Evolutionary conservation across 2,797 vertebrate genomes (phyloP), one percentile per base, ranked within the genome.

Genomic region (Otolemur crassicaudatus): DNA sequence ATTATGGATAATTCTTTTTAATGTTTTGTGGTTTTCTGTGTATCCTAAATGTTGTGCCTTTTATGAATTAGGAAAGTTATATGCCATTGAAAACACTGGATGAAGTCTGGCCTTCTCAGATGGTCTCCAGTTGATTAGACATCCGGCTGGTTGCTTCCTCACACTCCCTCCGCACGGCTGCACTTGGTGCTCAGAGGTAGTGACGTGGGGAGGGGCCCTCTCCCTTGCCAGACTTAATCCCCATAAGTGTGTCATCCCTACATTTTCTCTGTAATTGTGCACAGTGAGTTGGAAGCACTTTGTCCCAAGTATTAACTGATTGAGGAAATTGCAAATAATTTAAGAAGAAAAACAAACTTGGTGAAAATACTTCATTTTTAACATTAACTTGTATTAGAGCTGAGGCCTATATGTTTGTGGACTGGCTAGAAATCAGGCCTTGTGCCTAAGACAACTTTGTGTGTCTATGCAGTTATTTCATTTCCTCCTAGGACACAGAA

Each of bases 21-120:
- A 85, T 16, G 7, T 88, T 94, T 95, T 91, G 5, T 91, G 29
- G 49, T 87, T 95, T 91, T 95, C n/a, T 34, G 11, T 73, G 6
- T 94, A 92, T 73, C 72, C 77, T 86, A n/a, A 58, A 60, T 80
- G 90, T 72, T 77, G 11, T 67, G 19, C 29, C 22, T 95, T 90
- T 95, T 90, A 58, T 72, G 95, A 69, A 69, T 81, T 92, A 77
- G 94, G 94, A 96, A 96, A 95, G 95, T 95, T 92, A 94, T 43
- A 91, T 82, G 82, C 89, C 96, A 72, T 87, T 94, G 90, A 87
- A 96, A 96, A 91, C 94, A 27, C 5, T 60, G 13, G 37, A 83
- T 76, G 58, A 65, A 67, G 58, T 40, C 85, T 90, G 90, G 17
- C 60, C 25, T 91, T 94, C 72, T 85, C 40, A 34, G 25, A 23